Evolutionary conservation across 2,888 invertebrate species (phyloP).

Genomic region (Lysandra coridon): DNA sequence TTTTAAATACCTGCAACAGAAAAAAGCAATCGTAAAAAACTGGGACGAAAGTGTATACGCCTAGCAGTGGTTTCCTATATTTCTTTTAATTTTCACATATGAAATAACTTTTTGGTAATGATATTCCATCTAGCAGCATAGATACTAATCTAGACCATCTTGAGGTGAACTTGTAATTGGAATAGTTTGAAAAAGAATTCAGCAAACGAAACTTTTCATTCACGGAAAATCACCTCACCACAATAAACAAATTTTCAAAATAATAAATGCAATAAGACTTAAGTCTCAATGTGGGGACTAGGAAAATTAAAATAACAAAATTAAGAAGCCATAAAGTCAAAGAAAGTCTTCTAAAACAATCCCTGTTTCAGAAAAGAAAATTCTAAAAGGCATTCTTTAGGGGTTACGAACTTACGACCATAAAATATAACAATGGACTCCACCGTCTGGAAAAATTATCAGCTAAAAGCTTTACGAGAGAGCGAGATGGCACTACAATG

Average conservation of each 20-base stretch:
- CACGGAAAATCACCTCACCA: no score
- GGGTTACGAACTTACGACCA: neutral
- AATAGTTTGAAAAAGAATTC: no score
- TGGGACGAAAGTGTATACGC: no score
- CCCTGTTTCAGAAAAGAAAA: neutral
- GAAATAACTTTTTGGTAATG: no score
- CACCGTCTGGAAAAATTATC: conserved; percentile 9
- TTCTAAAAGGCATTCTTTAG: neutral
- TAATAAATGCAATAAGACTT: neutral
- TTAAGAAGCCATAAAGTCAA: neutral
- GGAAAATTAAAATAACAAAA: neutral
- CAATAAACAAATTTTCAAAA: no score
- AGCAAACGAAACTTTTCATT: no score
- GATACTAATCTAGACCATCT: no score
- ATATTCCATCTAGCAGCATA: no score
- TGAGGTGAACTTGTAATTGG: no score
- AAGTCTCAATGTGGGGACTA: neutral
- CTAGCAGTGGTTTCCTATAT: no score
- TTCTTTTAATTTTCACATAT: no score
- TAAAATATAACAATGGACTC: neutral
- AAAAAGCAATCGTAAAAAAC: conserved; percentile 14
- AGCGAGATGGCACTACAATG: neutral
- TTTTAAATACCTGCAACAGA: conserved; percentile 45
- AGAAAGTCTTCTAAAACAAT: neutral
- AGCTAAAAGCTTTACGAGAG: conserved; percentile 4